phyloP scores from a whole-genome alignment of 2,797 vertebrate species.

The Gambusia yucatana region DNA sequence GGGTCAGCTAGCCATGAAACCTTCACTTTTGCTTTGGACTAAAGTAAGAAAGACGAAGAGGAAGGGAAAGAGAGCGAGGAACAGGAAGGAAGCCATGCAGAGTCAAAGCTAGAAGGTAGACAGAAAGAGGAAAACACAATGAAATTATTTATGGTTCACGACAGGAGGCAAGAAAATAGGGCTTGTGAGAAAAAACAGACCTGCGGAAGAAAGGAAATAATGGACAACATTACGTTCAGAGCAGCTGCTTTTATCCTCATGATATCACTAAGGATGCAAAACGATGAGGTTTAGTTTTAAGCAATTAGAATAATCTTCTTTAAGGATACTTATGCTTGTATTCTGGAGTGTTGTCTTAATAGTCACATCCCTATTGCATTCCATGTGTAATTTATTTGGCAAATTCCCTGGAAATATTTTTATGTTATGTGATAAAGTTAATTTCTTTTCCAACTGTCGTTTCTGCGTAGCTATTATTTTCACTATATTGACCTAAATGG shows the following conservation, averaged over 20 bases:
- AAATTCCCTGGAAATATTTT: not conserved
- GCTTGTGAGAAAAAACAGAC: slow-evolving; percentile 28
- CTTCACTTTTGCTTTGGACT: slow-evolving; percentile 57
- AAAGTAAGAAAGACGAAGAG: slow-evolving; percentile 9
- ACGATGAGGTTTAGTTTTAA: not conserved
- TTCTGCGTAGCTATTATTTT: not conserved
- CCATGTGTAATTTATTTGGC: not conserved
- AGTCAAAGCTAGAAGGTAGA: slow-evolving; percentile 21
- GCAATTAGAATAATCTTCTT: not conserved
- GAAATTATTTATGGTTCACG: slow-evolving; percentile 54
- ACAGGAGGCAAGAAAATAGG: slow-evolving; percentile 40
- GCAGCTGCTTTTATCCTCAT: slow-evolving; percentile 25
- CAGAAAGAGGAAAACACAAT: slow-evolving; percentile 36
- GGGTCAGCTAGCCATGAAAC: slow-evolving; percentile 55
- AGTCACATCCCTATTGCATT: not conserved
- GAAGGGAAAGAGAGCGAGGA: slow-evolving; percentile 30
- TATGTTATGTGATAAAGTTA: not conserved
- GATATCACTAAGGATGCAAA: slow-evolving; percentile 16
- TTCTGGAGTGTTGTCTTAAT: not conserved
- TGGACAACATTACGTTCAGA: not conserved
- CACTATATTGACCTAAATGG: not conserved
- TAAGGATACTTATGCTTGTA: not conserved
- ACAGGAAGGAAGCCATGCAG: slow-evolving; percentile 29
- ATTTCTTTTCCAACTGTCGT: not conserved
- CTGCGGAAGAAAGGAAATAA: slow-evolving; percentile 24